Conservation (phyloP, 1,140 invertebrate species). For the Drosophila willistoni region DNA sequence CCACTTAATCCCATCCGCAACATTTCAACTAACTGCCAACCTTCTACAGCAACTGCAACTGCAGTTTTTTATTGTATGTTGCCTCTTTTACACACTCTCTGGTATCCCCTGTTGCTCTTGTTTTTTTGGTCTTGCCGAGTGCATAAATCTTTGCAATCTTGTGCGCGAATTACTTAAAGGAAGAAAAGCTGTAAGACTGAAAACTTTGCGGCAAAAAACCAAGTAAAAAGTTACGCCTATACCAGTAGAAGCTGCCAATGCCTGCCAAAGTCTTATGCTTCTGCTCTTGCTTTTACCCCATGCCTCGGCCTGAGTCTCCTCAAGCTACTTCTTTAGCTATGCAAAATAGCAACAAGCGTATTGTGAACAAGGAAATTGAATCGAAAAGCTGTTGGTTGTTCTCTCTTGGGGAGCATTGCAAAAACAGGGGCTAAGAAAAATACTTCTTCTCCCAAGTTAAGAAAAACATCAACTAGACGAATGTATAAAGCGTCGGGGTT, state of each 20-base stretch:
- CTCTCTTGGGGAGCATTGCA: constrained; percentile 15
- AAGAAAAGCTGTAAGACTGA: constrained; percentile 37
- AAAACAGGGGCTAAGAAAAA: constrained; percentile 57
- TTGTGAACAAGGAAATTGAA: constrained; percentile 76
- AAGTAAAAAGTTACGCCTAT: constrained; percentile 69
- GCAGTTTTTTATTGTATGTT: constrained; percentile 11
- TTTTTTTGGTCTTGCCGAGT: constrained; percentile 50
- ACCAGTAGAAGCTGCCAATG: constrained; percentile 60
- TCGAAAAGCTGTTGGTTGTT: constrained; percentile 60
- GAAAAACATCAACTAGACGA: constrained; percentile 66
- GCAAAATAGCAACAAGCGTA: constrained; percentile 75
- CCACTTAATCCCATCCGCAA: constrained; percentile 58
- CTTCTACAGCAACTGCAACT: constrained; percentile 31
- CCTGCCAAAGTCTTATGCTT: constrained; percentile 5
- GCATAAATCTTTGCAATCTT: constrained; percentile 64
- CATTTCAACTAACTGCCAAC: constrained; percentile 28
- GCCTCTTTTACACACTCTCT: not conserved
- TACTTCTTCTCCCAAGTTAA: constrained; percentile 59
- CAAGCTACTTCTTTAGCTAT: constrained; percentile 42
- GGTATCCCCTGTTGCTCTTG: constrained; percentile 29
- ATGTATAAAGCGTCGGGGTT: constrained; percentile 33
- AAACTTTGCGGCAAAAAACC: constrained; percentile 60
- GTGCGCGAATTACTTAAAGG: constrained; percentile 69
- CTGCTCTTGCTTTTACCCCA: constrained; percentile 1
- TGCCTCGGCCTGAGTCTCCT: constrained; percentile 5